Percentiles rank a stretch among this genome's conserved stretches.
These are phyloP conservation scores for Apaloderma vittatum DNA, from an alignment of 2,113 vertebrate species.

Conservation along the genomic window DNA sequence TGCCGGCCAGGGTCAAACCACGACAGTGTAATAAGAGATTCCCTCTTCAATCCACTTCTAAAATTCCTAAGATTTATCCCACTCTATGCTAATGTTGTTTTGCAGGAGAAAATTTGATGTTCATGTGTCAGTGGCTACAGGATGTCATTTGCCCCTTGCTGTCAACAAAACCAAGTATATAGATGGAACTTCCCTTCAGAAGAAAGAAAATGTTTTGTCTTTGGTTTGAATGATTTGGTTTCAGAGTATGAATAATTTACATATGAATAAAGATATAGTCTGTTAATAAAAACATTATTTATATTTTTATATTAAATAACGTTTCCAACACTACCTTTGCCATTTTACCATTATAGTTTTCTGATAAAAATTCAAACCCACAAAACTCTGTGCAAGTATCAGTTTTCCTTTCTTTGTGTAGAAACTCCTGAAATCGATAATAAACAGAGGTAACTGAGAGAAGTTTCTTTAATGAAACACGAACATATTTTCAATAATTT, in stretches of 20 bases:
- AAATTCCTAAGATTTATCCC: neutral
- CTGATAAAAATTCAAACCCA: neutral
- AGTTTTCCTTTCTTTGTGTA: slow-evolving; percentile 9
- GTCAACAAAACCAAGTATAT: neutral
- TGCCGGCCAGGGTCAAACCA: too few relatives aligned
- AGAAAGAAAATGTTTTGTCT: neutral
- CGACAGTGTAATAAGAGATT: rapidly evolving
- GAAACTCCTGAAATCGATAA: neutral
- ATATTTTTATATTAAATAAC: neutral
- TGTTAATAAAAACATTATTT: neutral
- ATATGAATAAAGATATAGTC: neutral
- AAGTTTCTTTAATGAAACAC: slow-evolving; percentile 40
- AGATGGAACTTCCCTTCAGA: neutral
- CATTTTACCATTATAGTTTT: neutral
- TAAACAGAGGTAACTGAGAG: slow-evolving; percentile 23
- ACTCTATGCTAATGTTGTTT: neutral
- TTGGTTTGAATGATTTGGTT: neutral
- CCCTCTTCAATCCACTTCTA: neutral
- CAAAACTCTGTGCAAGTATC: neutral
- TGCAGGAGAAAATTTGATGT: neutral
- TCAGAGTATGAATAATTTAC: neutral
- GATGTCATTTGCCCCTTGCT: neutral
- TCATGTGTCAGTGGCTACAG: neutral
- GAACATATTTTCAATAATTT: slow-evolving; percentile 30
- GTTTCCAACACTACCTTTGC: neutral